Evolutionary conservation across 2,888 invertebrate species (phyloP).

Genomic region (Xestia xanthographa): DNA sequence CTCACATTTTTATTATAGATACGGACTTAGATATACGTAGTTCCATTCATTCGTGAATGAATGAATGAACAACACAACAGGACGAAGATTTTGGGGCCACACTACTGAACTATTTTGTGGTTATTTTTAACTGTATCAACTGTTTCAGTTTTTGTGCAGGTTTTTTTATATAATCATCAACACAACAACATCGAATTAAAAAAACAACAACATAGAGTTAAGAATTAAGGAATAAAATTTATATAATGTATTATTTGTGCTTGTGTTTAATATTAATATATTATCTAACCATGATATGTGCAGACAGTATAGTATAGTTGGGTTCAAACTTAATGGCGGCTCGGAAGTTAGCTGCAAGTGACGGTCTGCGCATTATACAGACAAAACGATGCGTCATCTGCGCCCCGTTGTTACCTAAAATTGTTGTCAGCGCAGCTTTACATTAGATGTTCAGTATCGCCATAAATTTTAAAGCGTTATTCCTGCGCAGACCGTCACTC

Average conservation of each 20-base stretch:
- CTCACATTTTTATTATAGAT: constrained; percentile 51
- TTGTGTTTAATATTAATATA: constrained; percentile 1
- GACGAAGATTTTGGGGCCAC: constrained; percentile 57
- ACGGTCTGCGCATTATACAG: too few relatives aligned
- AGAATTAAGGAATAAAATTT: not conserved
- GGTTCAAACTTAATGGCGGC: too few relatives aligned
- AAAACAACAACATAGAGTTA: not conserved
- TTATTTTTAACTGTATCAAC: constrained; percentile 12
- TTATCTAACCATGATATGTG: not conserved
- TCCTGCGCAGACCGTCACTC: too few relatives aligned
- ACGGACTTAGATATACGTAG: constrained; percentile 38
- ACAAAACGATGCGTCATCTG: too few relatives aligned
- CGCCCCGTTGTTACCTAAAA: too few relatives aligned
- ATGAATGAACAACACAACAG: constrained; percentile 40
- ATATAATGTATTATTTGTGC: not conserved
- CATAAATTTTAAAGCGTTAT: too few relatives aligned
- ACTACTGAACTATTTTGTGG: constrained; percentile 31
- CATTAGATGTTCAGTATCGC: too few relatives aligned
- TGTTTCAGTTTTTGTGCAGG: constrained; percentile 11
- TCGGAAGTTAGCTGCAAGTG: too few relatives aligned
- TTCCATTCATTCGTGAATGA: constrained; percentile 37
- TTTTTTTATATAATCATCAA: constrained; percentile 2
- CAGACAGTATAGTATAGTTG: not conserved
- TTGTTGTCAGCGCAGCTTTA: too few relatives aligned
- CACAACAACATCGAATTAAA: constrained; percentile 7